These are phyloP conservation scores for Erebia aethiops DNA, from an alignment of 2,888 invertebrate genomes.

Conservation along the genomic window DNA sequence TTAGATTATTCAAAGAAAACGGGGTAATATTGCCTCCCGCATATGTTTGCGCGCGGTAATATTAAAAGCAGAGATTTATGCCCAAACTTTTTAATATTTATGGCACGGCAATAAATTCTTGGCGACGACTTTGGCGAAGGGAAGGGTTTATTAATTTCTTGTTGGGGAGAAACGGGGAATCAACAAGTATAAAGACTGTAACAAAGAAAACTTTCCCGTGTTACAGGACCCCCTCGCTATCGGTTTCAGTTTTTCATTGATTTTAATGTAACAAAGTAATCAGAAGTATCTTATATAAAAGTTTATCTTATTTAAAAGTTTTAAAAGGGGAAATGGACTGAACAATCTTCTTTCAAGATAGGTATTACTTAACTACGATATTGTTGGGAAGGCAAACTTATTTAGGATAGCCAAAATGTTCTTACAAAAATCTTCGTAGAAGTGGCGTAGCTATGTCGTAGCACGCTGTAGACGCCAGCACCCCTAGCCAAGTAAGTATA, in stretches of 20 bases:
- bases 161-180: conserved; percentile 66
- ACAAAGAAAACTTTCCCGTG: conserved; percentile 35
- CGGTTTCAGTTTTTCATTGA: conserved; percentile 32
- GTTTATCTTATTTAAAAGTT: conserved; percentile 10
- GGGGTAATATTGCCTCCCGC: conserved; percentile 56
- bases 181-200: conserved; percentile 65
- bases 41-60: conserved; percentile 57
- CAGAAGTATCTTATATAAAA: conserved; percentile 23
- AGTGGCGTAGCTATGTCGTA: background rate
- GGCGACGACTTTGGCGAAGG: conserved; percentile 66
- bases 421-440: background rate
- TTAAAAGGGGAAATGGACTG: conserved; percentile 14
- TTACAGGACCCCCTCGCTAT: conserved; percentile 26
- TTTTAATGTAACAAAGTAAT: conserved; percentile 32
- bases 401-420: background rate
- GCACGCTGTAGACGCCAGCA: background rate
- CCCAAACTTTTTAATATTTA: conserved; percentile 81
- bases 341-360: background rate
- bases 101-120: conserved; percentile 76
- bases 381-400: background rate
- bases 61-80: conserved; percentile 80
- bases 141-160: conserved; percentile 77
- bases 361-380: background rate
- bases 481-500: no score
- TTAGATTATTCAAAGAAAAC: conserved; percentile 35